Evolutionary conservation across 2,888 invertebrate species (phyloP), one percentile per base, ranked within the genome.

Genomic region (Erpobdella octoculata): DNA sequence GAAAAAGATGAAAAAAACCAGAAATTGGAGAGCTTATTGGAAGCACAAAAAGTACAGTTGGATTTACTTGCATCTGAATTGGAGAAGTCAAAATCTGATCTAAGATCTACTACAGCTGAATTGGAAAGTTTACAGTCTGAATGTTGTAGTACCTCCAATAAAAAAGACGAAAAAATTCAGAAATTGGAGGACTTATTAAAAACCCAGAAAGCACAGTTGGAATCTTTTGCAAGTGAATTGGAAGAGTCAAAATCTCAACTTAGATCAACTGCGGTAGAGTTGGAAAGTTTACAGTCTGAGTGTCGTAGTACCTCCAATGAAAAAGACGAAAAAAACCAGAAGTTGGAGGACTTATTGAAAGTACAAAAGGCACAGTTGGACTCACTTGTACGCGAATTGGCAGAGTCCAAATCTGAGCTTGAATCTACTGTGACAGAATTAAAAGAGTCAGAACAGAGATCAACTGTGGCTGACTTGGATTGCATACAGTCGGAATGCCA

Each of bases 221-320:
- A 62, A 58, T 31, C 25, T 12, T 59, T 46, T n/a, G 15, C 25
- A 1, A 21, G n/a, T 35, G 72, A 72, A 25, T 0, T 71, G 0
- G 62, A 70, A 64, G 73, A 72, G 46, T 15, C 33, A 21, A 72
- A 75, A 41, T 33, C 75, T 15, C 48, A 73, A 25, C 25, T 74
- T 15, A 72, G 65, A 25, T 73, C 75, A 25, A 36, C 66, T 25
- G 28, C 21, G 28, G 21, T 53, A 28, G 53, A 53, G 28, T 12
- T 53, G 53, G 53, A 53, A 1, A 25, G 18, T 28, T 18, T 53
- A n/a, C 21, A 53, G 15, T 9, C 5, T 53, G 53, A 53, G n/a
- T n/a, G n/a, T n/a, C n/a, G n/a, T n/a, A n/a, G n/a, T n/a, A n/a
- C n/a, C n/a, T n/a, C n/a, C n/a, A 38, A 48, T 18, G 33, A 37